These are phyloP conservation scores for Cetonia aurata DNA, from an alignment of 2,888 invertebrate genomes.

Conservation along the genomic window DNA sequence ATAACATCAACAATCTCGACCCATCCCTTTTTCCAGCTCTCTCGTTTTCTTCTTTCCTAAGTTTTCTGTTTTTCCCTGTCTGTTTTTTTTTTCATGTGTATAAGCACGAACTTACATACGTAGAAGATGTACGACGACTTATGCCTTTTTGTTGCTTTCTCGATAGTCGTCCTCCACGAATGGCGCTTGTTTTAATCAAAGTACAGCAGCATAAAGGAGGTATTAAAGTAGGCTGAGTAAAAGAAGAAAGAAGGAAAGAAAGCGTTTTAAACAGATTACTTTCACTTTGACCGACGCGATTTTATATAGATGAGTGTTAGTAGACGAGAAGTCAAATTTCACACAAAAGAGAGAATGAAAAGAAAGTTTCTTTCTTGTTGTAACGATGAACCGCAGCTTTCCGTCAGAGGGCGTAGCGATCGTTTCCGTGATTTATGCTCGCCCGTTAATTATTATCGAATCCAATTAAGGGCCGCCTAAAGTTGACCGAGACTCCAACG, in stretches of 20 bases:
- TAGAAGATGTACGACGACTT: constrained; percentile 1
- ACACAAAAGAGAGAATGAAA: neutral
- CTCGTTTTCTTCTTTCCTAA: neutral
- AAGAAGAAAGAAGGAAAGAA: constrained; percentile 8
- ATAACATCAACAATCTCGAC: constrained; percentile 66
- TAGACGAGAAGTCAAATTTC: neutral
- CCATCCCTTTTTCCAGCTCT: constrained; percentile 7
- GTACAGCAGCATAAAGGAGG: constrained; percentile 9
- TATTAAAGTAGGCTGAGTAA: neutral
- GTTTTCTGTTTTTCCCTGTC: neutral
- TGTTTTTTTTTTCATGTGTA: neutral
- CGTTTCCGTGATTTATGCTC: constrained; percentile 64
- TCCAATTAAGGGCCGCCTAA: constrained; percentile 65
- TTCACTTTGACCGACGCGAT: constrained; percentile 29
- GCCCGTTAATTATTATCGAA: constrained; percentile 65
- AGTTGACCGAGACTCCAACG: constrained; percentile 55
- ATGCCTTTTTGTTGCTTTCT: constrained; percentile 15
- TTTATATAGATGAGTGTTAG: constrained; percentile 1
- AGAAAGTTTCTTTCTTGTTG: constrained; percentile 3
- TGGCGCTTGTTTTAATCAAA: neutral
- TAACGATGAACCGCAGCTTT: too few relatives aligned
- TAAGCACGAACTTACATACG: constrained; percentile 8
- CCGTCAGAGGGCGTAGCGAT: constrained; percentile 50
- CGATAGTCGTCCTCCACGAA: constrained; percentile 6
- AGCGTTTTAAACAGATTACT: constrained; percentile 33